These are phyloP conservation scores for Watsonalla cultraria DNA, from an alignment of 2,888 invertebrate genomes.

Conservation along the genomic window DNA sequence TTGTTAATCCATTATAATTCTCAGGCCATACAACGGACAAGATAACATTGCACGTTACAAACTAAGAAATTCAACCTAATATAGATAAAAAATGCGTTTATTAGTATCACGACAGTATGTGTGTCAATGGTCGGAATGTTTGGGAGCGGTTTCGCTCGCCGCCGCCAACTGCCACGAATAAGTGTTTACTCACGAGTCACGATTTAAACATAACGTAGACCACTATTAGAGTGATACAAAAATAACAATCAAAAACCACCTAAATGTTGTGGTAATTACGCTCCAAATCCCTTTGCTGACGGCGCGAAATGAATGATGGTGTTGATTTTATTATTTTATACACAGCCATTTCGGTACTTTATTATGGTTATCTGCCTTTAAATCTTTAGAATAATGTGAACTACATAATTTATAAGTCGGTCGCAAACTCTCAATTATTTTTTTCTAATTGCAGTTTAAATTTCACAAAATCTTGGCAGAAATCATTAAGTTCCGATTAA, in stretches of 20 bases:
- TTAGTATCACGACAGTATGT: slow-evolving; percentile 3
- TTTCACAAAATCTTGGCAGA: too few species aligned
- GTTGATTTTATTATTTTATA: neutral
- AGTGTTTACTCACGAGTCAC: slow-evolving; percentile 36
- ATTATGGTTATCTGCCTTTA: neutral
- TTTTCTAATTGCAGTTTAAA: too few species aligned
- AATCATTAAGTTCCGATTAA: too few species aligned
- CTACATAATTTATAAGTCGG: neutral
- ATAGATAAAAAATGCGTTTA: neutral
- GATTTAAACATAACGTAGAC: slow-evolving; percentile 11
- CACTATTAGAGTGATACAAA: neutral
- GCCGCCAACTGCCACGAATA: slow-evolving; percentile 18
- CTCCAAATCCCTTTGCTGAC: neutral
- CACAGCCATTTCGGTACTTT: neutral
- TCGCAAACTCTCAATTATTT: too few species aligned
- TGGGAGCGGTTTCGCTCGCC: slow-evolving; percentile 43
- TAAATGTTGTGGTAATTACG: neutral
- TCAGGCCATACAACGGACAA: neutral
- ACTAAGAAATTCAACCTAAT: neutral
- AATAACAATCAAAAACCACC: neutral
- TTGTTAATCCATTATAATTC: neutral
- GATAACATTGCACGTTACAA: neutral
- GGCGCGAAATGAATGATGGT: neutral
- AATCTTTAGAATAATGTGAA: neutral
- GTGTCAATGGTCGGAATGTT: slow-evolving; percentile 11